Base-by-base conservation (phyloP, 2,888 invertebrate species). In the Trisateles emortualis region DNA sequence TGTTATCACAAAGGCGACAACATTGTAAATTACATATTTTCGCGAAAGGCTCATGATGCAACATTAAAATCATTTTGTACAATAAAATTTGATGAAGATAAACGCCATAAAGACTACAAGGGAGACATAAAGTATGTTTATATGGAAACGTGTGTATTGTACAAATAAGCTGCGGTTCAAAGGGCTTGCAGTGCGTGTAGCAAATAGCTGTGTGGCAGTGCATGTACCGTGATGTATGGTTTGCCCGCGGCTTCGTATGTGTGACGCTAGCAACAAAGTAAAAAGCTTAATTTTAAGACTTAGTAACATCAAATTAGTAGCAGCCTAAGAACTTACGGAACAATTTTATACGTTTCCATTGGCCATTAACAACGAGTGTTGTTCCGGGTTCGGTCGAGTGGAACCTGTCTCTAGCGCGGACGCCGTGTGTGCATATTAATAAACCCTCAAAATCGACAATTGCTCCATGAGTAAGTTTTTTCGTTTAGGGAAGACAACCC, bases 1-100 rank as follows among this genome's bases (percentile, higher is more conserved):
- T 82, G 57, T 78, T 81, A 84, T 85, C 83, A 68, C 53, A 78
- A 84, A 78, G 76, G 47, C 51, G 60, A 73, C 73, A 69, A 73
- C 71, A 64, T 64, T 59, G 59, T 76, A 78, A 78, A 71, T 72
- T 69, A 79, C 52, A 64, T 73, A 79, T 76, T 83, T 80, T 78
- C 58, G 68, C 77, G 68, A 76, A 77, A 67, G 65, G 64, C 59
- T 61, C 52, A 74, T 39, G 68, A 78, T 68, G 72, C 70, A 76
- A 76, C 58, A 56, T 63, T 54, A 64, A 68, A 70, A 71, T 69
- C 44, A 44, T 44, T 52, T 26, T 26, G 39, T 38, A 42, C n/a
- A 26, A 58, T 45, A 55, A 45, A 52, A 35, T 29, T 41, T 46
- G 35, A 48, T 38, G 49, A 32, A 51, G 46, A 47, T 44, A 51